These are phyloP conservation scores for Frieseomelitta varia DNA, from an alignment of 1,140 invertebrate genomes.

Conservation along the genomic window DNA sequence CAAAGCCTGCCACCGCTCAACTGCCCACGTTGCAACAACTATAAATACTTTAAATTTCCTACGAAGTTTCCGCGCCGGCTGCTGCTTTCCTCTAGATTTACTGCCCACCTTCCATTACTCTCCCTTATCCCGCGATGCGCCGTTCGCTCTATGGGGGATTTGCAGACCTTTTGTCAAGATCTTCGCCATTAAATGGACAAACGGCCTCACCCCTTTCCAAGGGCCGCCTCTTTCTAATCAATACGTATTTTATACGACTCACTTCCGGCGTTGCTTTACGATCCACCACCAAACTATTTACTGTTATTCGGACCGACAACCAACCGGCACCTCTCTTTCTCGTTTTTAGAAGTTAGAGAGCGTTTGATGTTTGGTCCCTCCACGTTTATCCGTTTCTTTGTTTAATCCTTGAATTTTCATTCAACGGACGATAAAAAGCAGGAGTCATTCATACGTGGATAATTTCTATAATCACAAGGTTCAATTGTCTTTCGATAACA, in stretches of 20 bases:
- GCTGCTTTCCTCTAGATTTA: conserved; percentile 16
- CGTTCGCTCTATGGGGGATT: conserved; percentile 20
- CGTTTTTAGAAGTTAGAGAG: not conserved
- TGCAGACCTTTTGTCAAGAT: conserved; percentile 41
- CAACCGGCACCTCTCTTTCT: not conserved
- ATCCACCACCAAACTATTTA: conserved; percentile 11
- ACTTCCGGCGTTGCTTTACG: not conserved
- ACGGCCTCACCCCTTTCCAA: not conserved
- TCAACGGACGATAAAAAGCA: too few relatives aligned
- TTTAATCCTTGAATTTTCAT: too few relatives aligned
- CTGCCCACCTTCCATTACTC: conserved; percentile 10
- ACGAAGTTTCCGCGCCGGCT: not conserved
- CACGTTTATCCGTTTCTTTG: not conserved
- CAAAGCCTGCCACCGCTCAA: not conserved
- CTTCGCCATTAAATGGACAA: conserved; percentile 39
- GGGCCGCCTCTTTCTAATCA: conserved; percentile 18
- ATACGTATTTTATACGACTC: conserved; percentile 21
- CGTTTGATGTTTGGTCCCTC: too few relatives aligned
- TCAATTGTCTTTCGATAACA: too few relatives aligned
- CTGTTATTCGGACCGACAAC: not conserved
- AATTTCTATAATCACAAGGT: too few relatives aligned
- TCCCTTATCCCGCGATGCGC: conserved; percentile 18
- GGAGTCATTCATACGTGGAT: too few relatives aligned
- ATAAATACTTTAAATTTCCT: conserved; percentile 32
- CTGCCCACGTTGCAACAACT: not conserved